Evolutionary conservation across 2,797 vertebrate species (phyloP), one percentile per base, ranked within the genome.

Genomic region (Onychomys leucogaster): DNA sequence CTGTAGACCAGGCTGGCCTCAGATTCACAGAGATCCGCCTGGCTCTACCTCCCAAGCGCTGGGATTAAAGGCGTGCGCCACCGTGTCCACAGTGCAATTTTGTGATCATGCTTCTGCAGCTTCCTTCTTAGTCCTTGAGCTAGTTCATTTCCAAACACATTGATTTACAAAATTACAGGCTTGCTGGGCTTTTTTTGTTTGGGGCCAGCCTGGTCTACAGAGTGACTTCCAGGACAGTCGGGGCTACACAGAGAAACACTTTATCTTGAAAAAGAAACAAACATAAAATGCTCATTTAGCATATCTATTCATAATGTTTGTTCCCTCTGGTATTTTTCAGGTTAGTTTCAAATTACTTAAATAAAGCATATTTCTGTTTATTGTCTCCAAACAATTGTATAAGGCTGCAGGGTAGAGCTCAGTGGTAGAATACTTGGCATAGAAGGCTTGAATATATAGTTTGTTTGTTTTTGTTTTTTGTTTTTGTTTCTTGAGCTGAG

Each of bases 301-400:
- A 41, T 89, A 83, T 63, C 27, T 91, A 9, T 59, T 71, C 19
- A 17, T 41, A 61, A 59, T 73, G 16, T 88, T 86, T 94, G 52
- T 92, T 89, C 89, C 17, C n/a, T 89, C 27, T 95, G 37, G 41
- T 90, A 37, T n/a, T 86, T 95, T 93, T 96, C 92, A 90, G 25
- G 8, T 63, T 85, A 49, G 55, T 82, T 61, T 87, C 75, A 94
- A 76, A 81, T 80, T 81, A 89, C 19, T 81, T 96, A 43, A 77
- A 75, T 94, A n/a, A 69, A 75, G 73, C 10, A 12, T 77, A 61
- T 43, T 88, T 93, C 73, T 83, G 80, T 61, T 41, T 80, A 90
- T 32, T 83, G 7, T 80, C 52, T 86, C 63, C 43, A 85, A 49
- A 73, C 57, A 52, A 59, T n/a, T 71, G 32, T 80, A 34, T 2